Evolutionary conservation across 2,888 invertebrate species (phyloP).

Genomic region (Leucoma salicis): DNA sequence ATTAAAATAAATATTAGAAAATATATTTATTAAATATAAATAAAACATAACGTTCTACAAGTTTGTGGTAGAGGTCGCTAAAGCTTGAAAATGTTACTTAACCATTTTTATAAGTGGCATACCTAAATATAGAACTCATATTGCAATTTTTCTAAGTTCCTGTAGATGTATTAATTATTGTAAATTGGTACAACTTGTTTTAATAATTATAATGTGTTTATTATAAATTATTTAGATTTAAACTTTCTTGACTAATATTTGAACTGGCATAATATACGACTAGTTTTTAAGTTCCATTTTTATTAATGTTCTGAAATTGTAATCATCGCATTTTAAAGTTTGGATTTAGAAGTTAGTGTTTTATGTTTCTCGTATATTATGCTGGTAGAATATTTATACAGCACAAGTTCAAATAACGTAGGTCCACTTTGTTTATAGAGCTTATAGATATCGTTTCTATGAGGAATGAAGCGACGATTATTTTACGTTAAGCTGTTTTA

Average conservation of each 20-base stretch:
- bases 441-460: slow-evolving; percentile 58
- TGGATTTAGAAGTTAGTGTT: slow-evolving; percentile 18
- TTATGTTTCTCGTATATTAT: slow-evolving; percentile 50
- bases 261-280: slow-evolving; percentile 61
- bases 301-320: slow-evolving; percentile 14
- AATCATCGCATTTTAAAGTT: slow-evolving; percentile 18
- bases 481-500: slow-evolving; percentile 73
- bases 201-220: slow-evolving; percentile 75
- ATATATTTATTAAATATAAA: too few species aligned
- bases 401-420: slow-evolving; percentile 81
- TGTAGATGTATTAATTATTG: slow-evolving; percentile 80
- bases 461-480: slow-evolving; percentile 50
- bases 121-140: slow-evolving; percentile 80
- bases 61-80: slow-evolving; percentile 39
- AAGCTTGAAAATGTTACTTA: slow-evolving; percentile 52
- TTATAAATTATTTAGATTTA: slow-evolving; percentile 77
- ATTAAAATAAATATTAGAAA: too few species aligned
- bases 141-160: slow-evolving; percentile 82
- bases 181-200: slow-evolving; percentile 79
- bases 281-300: slow-evolving; percentile 22
- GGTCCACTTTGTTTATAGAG: slow-evolving; percentile 78
- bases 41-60: neutral
- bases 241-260: slow-evolving; percentile 62
- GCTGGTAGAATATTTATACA: slow-evolving; percentile 64
- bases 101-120: slow-evolving; percentile 78